A percentile compares a stretch with the other conserved stretches of the same genome.
Evolutionary conservation across 1,140 invertebrate species (phyloP).

Genomic region (Chymomyza costata): DNA sequence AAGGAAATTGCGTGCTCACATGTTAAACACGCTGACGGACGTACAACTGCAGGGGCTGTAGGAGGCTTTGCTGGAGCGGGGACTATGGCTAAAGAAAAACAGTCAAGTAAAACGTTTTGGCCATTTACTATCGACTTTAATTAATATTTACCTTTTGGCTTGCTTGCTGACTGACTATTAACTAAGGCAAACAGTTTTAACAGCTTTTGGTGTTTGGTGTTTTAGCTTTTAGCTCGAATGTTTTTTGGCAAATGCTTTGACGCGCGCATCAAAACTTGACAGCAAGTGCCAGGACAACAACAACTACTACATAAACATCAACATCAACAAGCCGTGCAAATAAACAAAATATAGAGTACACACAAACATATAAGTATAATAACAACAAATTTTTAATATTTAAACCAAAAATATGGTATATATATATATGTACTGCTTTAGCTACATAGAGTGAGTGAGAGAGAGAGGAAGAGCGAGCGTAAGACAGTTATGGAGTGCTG

Average conservation of each 20-base stretch:
- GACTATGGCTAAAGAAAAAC: conserved; percentile 22
- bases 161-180: conserved; percentile 51
- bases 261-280: conserved; percentile 33
- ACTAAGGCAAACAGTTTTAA: conserved; percentile 66
- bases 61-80: conserved; percentile 5
- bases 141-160: conserved; percentile 60
- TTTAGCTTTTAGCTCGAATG: conserved; percentile 45
- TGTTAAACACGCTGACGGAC: conserved; percentile 41
- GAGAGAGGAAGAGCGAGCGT: too few relatives aligned
- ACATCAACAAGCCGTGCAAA: conserved; percentile 37
- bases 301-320: too few relatives aligned
- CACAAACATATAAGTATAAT: too few relatives aligned
- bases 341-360: conserved; percentile 58
- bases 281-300: conserved; percentile 40
- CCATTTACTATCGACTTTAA: conserved; percentile 70
- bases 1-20: conserved; percentile 69
- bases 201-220: conserved; percentile 43
- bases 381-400: conserved; percentile 57
- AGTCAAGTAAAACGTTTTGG: conserved; percentile 45
- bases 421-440: too few relatives aligned
- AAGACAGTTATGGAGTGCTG: too few relatives aligned
- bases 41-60: conserved; percentile 6
- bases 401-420: conserved; percentile 20
- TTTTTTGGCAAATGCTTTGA: conserved; percentile 4
- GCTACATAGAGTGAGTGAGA: too few relatives aligned